A percentile compares a stretch with the other conserved stretches of the same genome.
Evolutionary conservation across 2,797 vertebrate species (phyloP).

Genomic region (Brachyrhaphis roseni): DNA sequence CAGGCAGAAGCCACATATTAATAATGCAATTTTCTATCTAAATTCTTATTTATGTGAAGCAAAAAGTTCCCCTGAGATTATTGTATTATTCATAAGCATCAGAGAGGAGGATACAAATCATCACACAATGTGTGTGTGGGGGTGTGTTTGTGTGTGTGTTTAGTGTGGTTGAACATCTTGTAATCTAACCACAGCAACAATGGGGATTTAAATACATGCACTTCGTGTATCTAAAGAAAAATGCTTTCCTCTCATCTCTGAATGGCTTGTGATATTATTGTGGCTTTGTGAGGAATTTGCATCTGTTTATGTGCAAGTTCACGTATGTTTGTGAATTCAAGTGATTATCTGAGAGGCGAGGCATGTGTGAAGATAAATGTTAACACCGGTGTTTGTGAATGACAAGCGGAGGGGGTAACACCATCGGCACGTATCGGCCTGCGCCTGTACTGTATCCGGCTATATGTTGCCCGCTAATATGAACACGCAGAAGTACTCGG

Average conservation of each 20-base stretch:
- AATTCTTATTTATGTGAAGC: conserved; percentile 79
- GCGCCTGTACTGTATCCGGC: conserved; percentile 20
- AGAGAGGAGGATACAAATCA: conserved; percentile 72
- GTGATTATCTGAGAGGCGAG: conserved; percentile 68
- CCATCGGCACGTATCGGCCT: conserved; percentile 16
- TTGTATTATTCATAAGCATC: conserved; percentile 77
- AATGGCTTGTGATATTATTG: conserved; percentile 60
- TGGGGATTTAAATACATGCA: conserved; percentile 46
- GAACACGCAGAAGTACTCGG: conserved; percentile 70
- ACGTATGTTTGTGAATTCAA: conserved; percentile 70
- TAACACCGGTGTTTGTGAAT: conserved; percentile 66
- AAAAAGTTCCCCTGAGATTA: conserved; percentile 74
- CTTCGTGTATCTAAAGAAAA: conserved; percentile 46
- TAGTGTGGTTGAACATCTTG: conserved; percentile 48
- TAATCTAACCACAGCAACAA: conserved; percentile 5
- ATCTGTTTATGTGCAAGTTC: conserved; percentile 68
- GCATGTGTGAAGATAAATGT: conserved; percentile 69
- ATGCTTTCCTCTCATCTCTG: conserved; percentile 51
- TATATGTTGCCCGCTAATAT: conserved; percentile 55
- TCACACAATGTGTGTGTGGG: conserved; percentile 63
- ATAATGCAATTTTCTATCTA: conserved; percentile 81
- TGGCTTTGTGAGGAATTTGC: conserved; percentile 68
- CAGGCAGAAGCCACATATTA: conserved; percentile 69
- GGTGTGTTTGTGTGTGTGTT: conserved; percentile 57
- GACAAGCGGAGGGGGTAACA: conserved; percentile 64